Percentiles rank a stretch among this genome's conserved stretches.
phyloP scores from a whole-genome alignment of 2,797 vertebrate genomes.

The Acanthis flammea region DNA sequence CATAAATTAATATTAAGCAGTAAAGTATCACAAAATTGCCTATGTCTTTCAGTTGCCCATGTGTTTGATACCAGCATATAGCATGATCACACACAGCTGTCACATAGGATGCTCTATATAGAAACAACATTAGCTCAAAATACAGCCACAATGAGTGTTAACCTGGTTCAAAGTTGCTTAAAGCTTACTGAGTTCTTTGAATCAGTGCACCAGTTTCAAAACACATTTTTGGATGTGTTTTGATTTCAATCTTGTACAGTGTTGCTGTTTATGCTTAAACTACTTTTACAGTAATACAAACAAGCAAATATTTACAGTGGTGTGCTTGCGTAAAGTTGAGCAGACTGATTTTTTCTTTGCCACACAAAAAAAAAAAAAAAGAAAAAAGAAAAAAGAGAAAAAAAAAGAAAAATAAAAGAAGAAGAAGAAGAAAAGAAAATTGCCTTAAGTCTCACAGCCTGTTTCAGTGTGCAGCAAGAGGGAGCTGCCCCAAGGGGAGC shows the following conservation, averaged over 20 bases:
- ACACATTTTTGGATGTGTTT: neutral
- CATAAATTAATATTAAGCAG: constrained; percentile 10
- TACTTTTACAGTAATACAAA: constrained; percentile 56
- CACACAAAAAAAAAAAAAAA: neutral
- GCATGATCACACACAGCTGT: neutral
- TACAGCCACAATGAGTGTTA: constrained; percentile 40
- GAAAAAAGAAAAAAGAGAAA: rapidly evolving
- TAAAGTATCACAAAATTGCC: constrained; percentile 33
- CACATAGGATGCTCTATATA: neutral
- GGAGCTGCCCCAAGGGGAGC: neutral
- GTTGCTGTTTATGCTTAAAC: constrained; percentile 56
- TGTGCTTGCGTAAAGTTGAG: constrained; percentile 44
- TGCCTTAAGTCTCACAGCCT: constrained; percentile 56
- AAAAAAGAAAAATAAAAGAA: rapidly evolving
- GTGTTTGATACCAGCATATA: neutral
- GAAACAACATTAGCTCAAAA: constrained; percentile 36
- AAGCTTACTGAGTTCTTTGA: constrained; percentile 70
- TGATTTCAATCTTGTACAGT: constrained; percentile 7
- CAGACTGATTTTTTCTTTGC: constrained; percentile 38
- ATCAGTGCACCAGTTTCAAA: constrained; percentile 65
- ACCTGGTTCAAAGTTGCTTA: constrained; percentile 71
- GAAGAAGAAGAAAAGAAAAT: neutral
- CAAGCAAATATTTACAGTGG: constrained; percentile 77
- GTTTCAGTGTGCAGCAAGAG: constrained; percentile 62
- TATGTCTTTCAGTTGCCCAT: neutral